Evolutionary conservation across 2,113 vertebrate genomes (phyloP), one percentile per base, ranked within the genome.

Genomic region (Rousettus leschenaultii): DNA sequence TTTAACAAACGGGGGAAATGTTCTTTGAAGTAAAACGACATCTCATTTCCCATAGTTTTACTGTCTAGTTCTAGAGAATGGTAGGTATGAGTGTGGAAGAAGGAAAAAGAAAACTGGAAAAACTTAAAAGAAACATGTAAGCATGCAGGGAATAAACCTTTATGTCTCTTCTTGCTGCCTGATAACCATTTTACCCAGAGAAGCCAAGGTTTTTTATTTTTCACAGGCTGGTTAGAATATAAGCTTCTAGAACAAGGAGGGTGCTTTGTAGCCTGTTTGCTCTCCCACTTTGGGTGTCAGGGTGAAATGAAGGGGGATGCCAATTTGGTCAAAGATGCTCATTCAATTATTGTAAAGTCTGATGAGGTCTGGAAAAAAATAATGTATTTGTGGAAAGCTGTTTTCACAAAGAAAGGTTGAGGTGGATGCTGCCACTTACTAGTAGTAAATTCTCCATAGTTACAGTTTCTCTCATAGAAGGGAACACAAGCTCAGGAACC

Each of bases 371-470:
- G 59, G 7, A 43, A 45, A 66, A 89, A 89, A 57, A 57, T 70
- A 28, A 12, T 80, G 40, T 59, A 53, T 66, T 93, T 85, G 71
- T 12, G 53, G 74, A 87, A 93, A 92, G 12, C 30, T 84, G 11
- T 93, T 94, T 90, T 91, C 38, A 84, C 26, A 92, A 91, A 55
- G 19, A 92, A n/a, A 88, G 48, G 10, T 55, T 16, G 65, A 95
- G 78, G 26, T 92, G 26, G 61, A 35, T 95, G n/a, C 66, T 96
- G 40, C 43, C 82, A 78, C 85, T 92, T 82, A 51, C 59, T 97
- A 89, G 85, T 89, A 91, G 65, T 48, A 92, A 88, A 86, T 93
- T 91, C 79, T 33, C 51, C 43, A 65, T 53, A 68, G 86, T 95
- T 84, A 78, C 18, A 63, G 35, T 85, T 55, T 35, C 48, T 78